Conservation (phyloP, 2,888 invertebrate species). For the Eupeodes luniger region DNA sequence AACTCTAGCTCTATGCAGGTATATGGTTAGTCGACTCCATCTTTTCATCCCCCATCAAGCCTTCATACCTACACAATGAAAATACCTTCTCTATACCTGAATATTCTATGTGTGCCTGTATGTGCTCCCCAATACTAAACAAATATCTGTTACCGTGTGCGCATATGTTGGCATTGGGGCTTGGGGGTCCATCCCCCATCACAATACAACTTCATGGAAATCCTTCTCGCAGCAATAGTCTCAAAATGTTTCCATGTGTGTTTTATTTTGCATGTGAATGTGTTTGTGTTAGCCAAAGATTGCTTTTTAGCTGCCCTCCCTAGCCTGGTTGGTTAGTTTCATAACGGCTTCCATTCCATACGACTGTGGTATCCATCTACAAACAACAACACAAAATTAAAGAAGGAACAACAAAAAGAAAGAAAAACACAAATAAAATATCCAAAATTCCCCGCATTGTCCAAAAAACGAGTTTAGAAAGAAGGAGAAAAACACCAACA, state of each 20-base stretch:
- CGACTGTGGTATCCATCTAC: conserved; percentile 56
- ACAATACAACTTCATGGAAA: conserved; percentile 38
- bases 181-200: conserved; percentile 63
- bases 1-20: too few relatives aligned
- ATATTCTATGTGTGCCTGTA: background rate
- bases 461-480: conserved; percentile 68
- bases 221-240: conserved; percentile 55
- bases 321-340: conserved; percentile 75
- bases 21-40: conserved; percentile 34
- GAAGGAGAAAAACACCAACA: conserved; percentile 60
- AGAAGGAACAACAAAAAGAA: background rate
- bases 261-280: background rate
- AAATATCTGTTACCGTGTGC: conserved; percentile 34
- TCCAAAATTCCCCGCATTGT: conserved; percentile 52
- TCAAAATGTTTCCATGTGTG: background rate
- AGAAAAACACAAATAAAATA: conserved; percentile 23
- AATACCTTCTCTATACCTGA: background rate
- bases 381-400: conserved; percentile 34
- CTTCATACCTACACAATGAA: conserved; percentile 12
- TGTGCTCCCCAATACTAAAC: conserved; percentile 41
- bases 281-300: conserved; percentile 59
- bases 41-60: conserved; percentile 53
- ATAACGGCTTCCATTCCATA: conserved; percentile 64
- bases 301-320: conserved; percentile 72
- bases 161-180: conserved; percentile 8